These are phyloP conservation scores for Helicolenus hilgendorfi DNA, from an alignment of 2,797 vertebrate species.

Conservation along the genomic window DNA sequence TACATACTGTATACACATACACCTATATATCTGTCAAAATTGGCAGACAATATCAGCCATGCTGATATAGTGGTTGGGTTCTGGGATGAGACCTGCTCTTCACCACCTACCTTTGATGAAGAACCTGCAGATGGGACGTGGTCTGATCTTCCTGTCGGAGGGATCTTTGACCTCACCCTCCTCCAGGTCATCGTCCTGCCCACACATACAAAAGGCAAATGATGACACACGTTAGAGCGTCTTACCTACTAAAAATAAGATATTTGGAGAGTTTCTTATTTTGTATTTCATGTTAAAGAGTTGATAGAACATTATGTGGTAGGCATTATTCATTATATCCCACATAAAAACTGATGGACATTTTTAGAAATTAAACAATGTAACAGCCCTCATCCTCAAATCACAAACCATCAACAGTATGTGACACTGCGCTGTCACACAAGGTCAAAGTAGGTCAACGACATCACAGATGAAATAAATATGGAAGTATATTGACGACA, in stretches of 20 bases:
- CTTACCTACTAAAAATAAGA: neutral
- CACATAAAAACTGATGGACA: neutral
- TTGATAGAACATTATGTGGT: neutral
- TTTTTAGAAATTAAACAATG: neutral
- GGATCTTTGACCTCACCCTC: slow-evolving; percentile 99
- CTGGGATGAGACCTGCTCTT: neutral
- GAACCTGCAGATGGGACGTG: slow-evolving; percentile 97
- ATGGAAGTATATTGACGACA: neutral
- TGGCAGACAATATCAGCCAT: neutral
- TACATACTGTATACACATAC: neutral
- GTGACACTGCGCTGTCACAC: neutral
- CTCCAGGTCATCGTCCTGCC: slow-evolving; percentile 97
- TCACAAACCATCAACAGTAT: neutral
- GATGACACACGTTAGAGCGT: neutral
- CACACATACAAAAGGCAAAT: slow-evolving; percentile 16
- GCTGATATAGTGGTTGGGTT: neutral
- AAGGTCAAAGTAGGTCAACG: neutral
- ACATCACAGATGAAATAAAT: neutral
- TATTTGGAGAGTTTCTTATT: neutral
- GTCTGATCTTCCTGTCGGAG: slow-evolving; percentile 96
- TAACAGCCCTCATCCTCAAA: neutral
- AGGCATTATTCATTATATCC: neutral
- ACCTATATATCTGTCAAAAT: neutral
- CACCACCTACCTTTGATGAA: slow-evolving; percentile 96
- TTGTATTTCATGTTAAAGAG: neutral